These are phyloP conservation scores for Lagodon rhomboides DNA, from an alignment of 2,797 vertebrate species.

Conservation along the genomic window DNA sequence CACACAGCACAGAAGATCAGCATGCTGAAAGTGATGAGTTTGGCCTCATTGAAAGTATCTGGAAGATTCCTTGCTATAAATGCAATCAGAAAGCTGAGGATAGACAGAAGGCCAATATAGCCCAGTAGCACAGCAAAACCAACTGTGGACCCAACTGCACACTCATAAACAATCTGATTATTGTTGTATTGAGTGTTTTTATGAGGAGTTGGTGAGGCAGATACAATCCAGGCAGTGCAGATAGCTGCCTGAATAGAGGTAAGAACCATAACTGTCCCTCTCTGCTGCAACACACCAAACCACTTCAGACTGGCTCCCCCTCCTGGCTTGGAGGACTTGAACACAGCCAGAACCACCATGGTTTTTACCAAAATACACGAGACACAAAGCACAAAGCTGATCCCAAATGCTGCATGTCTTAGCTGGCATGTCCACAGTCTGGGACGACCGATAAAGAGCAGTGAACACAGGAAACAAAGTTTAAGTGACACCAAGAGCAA, in stretches of 20 bases:
- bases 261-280: too few relatives aligned
- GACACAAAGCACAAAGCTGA: slow-evolving; percentile 1
- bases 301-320: too few relatives aligned
- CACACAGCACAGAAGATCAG: slow-evolving; percentile 73
- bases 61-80: slow-evolving; percentile 41
- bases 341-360: slow-evolving; percentile 67
- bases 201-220: too few relatives aligned
- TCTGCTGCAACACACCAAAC: too few relatives aligned
- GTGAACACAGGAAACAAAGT: neutral
- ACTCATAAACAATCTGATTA: too few relatives aligned
- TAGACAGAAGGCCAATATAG: slow-evolving; percentile 75
- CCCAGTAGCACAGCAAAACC: too few relatives aligned
- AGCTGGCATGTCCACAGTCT: neutral
- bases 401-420: neutral
- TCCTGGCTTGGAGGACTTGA: slow-evolving; percentile 47
- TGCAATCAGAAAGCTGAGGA: slow-evolving; percentile 53
- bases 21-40: slow-evolving; percentile 75
- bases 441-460: neutral
- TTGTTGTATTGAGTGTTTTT: too few relatives aligned
- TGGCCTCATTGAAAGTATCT: slow-evolving; percentile 69
- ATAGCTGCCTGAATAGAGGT: too few relatives aligned
- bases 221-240: too few relatives aligned
- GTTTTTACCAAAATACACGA: slow-evolving; percentile 66
- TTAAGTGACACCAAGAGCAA: neutral
- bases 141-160: too few relatives aligned